phyloP scores from a whole-genome alignment of 2,888 invertebrate genomes.

The Drosophila monieri region DNA sequence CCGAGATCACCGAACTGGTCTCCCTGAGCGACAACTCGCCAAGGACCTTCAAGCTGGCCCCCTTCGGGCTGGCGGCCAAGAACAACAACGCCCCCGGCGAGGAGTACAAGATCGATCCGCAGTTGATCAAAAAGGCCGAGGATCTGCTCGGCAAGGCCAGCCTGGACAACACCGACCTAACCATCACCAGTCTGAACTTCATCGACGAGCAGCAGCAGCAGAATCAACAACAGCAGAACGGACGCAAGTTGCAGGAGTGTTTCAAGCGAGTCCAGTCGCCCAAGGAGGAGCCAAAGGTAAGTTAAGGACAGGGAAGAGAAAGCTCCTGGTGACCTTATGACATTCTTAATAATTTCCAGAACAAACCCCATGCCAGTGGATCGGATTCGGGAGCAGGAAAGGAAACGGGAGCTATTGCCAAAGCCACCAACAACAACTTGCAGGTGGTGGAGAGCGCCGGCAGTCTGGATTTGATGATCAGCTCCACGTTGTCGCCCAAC shows the following conservation, averaged over 20 bases:
- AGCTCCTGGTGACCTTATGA: too few relatives aligned
- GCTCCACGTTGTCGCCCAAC: constrained; percentile 86
- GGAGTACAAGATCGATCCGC: constrained; percentile 83
- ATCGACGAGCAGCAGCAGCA: constrained; percentile 85
- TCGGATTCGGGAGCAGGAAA: constrained; percentile 10
- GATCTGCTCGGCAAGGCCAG: constrained; percentile 83
- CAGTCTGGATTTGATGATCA: constrained; percentile 84
- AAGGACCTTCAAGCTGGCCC: constrained; percentile 81
- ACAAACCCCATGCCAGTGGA: constrained; percentile 8
- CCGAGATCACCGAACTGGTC: constrained; percentile 89
- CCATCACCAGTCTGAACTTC: constrained; percentile 87
- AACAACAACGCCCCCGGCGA: constrained; percentile 65
- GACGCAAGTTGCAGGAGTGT: constrained; percentile 67
- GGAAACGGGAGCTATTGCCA: constrained; percentile 12
- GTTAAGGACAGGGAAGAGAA: neutral
- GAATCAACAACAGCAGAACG: constrained; percentile 57
- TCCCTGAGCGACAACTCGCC: constrained; percentile 86
- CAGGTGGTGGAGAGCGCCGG: constrained; percentile 83
- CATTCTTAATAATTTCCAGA: constrained; percentile 4
- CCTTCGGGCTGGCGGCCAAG: constrained; percentile 68
- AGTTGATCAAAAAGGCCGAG: constrained; percentile 84
- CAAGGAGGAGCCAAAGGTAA: constrained; percentile 64
- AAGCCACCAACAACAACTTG: constrained; percentile 70
- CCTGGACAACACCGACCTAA: constrained; percentile 84
- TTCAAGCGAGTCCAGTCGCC: constrained; percentile 66